These are phyloP conservation scores for Chiloscyllium plagiosum DNA, from an alignment of 2,113 vertebrate genomes.

Conservation along the genomic window DNA sequence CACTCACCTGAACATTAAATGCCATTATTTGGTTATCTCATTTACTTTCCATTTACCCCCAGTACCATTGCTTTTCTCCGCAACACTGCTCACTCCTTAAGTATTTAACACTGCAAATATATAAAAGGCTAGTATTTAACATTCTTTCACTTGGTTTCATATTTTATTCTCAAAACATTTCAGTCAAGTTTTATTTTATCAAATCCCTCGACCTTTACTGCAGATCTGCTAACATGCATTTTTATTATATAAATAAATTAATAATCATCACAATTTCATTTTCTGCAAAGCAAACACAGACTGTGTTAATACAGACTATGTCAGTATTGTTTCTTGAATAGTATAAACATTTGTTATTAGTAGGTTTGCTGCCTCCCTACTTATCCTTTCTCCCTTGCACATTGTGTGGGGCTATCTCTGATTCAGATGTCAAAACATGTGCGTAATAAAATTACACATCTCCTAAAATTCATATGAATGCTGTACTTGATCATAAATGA, in stretches of 20 bases:
- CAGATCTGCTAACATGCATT: neutral
- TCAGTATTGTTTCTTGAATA: neutral
- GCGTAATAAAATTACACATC: neutral
- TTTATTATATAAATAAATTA: neutral
- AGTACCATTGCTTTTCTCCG: neutral
- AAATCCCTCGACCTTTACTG: neutral
- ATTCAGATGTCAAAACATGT: neutral
- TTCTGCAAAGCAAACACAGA: neutral
- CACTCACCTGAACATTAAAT: neutral
- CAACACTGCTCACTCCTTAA: neutral
- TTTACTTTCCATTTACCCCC: neutral
- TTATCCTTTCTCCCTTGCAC: neutral
- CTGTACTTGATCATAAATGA: neutral
- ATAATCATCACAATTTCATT: neutral
- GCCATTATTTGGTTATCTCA: neutral
- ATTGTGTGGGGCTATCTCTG: neutral
- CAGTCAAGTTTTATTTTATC: neutral
- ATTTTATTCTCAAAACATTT: neutral
- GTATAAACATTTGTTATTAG: neutral
- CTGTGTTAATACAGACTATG: neutral
- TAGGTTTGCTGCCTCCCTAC: neutral
- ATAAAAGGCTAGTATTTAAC: neutral
- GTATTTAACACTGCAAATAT: neutral
- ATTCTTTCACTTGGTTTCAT: neutral
- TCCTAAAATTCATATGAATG: neutral